Base-by-base conservation (phyloP, 2,113 vertebrate species). In the Xiphias gladius region DNA sequence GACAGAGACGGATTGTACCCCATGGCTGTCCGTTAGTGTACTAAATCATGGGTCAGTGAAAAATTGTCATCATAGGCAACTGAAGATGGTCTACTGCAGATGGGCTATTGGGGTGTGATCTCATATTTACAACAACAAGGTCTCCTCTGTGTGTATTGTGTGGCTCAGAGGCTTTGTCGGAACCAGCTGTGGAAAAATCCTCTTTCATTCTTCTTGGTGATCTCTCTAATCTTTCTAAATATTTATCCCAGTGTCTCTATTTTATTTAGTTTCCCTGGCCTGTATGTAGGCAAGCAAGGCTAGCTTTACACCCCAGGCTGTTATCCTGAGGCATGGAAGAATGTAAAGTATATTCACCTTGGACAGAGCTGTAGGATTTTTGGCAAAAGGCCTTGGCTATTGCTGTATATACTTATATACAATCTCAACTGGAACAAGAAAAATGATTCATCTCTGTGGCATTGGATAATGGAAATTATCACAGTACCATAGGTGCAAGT, bases 61-160 rank as follows among this genome's bases (percentile, higher is more conserved):
- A 39, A 55, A 48, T n/a, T 22, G 24, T 79, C 69, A 41, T 61
- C 13, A 70, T 71, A 20, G n/a, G 69, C 39, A 26, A 41, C 28
- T 37, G 63, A 64, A 73, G 70, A 24, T 64, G 24, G 39, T 68
- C 41, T 52, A 35, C 58, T 54, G 72, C 52, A 64, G 57, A 59
- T 64, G 66, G 26, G 54, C 32, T 32, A n/a, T 7, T 57, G 3
- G 72, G 28, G 30, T 80, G 48, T 70, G 71, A 67, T 48, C 57
- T 80, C 22, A 67, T 67, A 86, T 82, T 52, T 79, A 61, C 61
- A 85, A 61, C 61, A 85, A 58, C n/a, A 39, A 76, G 57, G 55
- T 67, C 64, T 69, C 24, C n/a, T 46, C 71, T 84, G 46, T 86
- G 37, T 14, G 0, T 43, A 39, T 46, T 16, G 39, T 39, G 43